Evolutionary conservation across 2,888 invertebrate genomes (phyloP), one percentile per base, ranked within the genome.

Genomic region (Netelia fuscicornis): DNA sequence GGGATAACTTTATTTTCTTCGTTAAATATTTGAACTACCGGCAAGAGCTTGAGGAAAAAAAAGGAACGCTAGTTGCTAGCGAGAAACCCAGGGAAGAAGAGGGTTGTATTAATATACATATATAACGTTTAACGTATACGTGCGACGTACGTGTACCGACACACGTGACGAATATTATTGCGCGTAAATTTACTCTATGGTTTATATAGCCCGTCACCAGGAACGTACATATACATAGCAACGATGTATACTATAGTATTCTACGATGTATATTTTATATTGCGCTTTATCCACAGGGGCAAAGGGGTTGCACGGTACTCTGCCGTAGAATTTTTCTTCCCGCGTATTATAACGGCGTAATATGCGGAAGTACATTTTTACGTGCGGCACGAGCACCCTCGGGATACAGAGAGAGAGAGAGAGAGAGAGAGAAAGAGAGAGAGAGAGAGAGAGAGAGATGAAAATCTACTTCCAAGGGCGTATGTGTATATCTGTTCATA

Each of bases 1-100:
- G 52, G 74, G 84, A 81, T 81, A 78, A 78, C 78, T 85, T 85
- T 81, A 85, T 85, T 85, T 85, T 81, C 81, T 78, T 75, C 84
- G 81, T 81, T 85, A 85, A 85, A 85, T 82, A 85, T 85, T 85
- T 85, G 82, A 84, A 67, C 78, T 65, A 58, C 58, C 20, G 20
- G 58, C 52, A 70, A 62, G 56, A 64, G 62, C 60, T 30, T 20
- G 67, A 64, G 54, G 13, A 20, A 48, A 64, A 56, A 64, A 23
- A 56, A 70, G 70, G 52, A 60, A 11, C 25, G 17, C 65, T 13
- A 60, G 72, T 2, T 25, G 30, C 23, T n/a, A n/a, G 65, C 17
- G 13, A 20, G 42, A 13, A 25, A 65, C 44, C 17, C 20, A 58
- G 67, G 44, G 48, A 11, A 37, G 37, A n/a, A 5, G n/a, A 20